These are phyloP conservation scores for Diplodus puntazzo DNA, from an alignment of 2,797 vertebrate species.

Conservation along the genomic window DNA sequence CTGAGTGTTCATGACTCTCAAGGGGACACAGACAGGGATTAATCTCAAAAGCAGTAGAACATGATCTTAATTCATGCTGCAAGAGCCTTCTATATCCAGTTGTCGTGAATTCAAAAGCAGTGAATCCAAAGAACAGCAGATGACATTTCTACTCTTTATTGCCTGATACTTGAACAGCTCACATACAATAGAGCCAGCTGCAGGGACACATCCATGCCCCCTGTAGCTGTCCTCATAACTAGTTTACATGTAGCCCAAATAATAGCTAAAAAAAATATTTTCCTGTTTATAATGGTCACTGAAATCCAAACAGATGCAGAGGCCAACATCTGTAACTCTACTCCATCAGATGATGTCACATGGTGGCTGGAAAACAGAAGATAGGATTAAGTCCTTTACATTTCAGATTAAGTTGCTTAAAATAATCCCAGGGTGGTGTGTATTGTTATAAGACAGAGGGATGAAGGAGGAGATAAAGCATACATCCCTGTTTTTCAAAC, in stretches of 20 bases:
- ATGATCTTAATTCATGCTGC: conserved; percentile 35
- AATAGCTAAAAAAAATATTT: conserved; percentile 21
- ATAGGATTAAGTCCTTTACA: conserved; percentile 58
- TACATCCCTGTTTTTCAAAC: conserved; percentile 9
- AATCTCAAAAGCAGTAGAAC: conserved; percentile 33
- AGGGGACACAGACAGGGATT: conserved; percentile 3
- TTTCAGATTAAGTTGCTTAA: conserved; percentile 57
- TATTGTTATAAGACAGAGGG: conserved; percentile 15
- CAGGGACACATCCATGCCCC: neutral
- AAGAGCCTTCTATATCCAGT: conserved; percentile 16
- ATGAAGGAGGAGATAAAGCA: conserved; percentile 20
- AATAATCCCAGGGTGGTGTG: conserved; percentile 36
- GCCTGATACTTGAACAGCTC: conserved; percentile 25
- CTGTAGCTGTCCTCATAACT: conserved; percentile 16
- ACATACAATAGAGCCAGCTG: conserved; percentile 1
- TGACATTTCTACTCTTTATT: conserved; percentile 25
- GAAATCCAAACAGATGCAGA: conserved; percentile 43
- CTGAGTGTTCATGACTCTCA: conserved; percentile 10
- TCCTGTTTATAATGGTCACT: conserved; percentile 38
- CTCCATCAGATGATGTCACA: conserved; percentile 56
- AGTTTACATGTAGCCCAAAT: conserved; percentile 22
- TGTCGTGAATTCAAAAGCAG: neutral
- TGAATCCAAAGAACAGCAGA: conserved; percentile 15
- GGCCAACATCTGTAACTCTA: conserved; percentile 58
- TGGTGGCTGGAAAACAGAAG: conserved; percentile 52